These are phyloP conservation scores for Acanthaster planci DNA, from an alignment of 35 echinoderm and acorn worm genomes.

Conservation along the genomic window DNA sequence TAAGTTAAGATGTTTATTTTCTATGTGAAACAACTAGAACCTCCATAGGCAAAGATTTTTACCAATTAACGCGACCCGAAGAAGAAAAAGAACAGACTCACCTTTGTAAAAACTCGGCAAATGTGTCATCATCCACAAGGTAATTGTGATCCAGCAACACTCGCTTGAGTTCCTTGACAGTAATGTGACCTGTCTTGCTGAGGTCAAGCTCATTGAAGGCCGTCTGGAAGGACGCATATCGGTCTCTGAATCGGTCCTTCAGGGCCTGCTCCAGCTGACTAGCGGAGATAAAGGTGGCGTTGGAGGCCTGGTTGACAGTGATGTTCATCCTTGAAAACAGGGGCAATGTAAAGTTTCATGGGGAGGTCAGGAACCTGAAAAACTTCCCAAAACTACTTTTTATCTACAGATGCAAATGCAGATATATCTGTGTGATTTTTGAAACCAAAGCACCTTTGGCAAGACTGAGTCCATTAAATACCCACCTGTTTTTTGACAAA, in stretches of 20 bases:
- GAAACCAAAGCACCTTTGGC: too few relatives aligned
- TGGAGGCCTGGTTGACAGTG: constrained; percentile 87
- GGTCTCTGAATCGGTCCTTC: constrained; percentile 86
- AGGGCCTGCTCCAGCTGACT: constrained; percentile 74
- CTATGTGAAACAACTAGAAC: too few relatives aligned
- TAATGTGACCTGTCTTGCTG: constrained; percentile 68
- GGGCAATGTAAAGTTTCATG: background rate
- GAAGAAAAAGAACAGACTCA: constrained; percentile 41
- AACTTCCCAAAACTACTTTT: too few relatives aligned
- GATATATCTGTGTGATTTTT: too few relatives aligned
- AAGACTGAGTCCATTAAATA: too few relatives aligned
- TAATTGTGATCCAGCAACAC: constrained; percentile 87
- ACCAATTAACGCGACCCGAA: too few relatives aligned
- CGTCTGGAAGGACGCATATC: constrained; percentile 85
- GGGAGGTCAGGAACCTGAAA: too few relatives aligned
- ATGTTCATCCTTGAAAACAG: constrained; percentile 65
- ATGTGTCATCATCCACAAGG: constrained; percentile 87
- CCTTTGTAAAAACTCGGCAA: constrained; percentile 69
- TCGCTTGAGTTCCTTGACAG: constrained; percentile 79
- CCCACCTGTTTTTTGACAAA: too few relatives aligned
- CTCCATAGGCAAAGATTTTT: too few relatives aligned
- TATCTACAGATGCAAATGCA: too few relatives aligned
- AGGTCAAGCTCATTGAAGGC: constrained; percentile 83
- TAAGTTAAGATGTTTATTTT: too few relatives aligned
- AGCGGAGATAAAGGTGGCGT: constrained; percentile 73